phyloP scores from a whole-genome alignment of 2,888 invertebrate genomes.

The Sinodicranocentrus sp. region DNA sequence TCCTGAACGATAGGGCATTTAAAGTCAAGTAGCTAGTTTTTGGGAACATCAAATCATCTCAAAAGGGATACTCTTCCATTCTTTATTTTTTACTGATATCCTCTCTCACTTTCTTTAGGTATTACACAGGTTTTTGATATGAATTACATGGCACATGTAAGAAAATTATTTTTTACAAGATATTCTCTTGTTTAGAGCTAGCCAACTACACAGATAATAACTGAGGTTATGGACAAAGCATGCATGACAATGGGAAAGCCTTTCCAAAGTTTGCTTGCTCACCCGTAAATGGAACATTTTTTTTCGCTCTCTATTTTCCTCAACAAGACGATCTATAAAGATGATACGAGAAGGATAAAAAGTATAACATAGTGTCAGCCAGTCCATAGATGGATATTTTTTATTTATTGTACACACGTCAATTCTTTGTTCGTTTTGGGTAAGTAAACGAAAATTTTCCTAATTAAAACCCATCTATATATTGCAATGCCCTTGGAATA shows the following conservation, averaged over 20 bases:
- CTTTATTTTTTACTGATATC: too few species aligned
- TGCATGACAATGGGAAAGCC: conserved; percentile 57
- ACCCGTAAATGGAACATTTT: conserved; percentile 29
- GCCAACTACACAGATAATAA: conserved; percentile 21
- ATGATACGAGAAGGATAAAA: background rate
- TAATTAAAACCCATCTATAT: conserved; percentile 41
- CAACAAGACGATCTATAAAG: background rate
- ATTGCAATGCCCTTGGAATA: too few species aligned
- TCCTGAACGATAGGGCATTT: too few species aligned
- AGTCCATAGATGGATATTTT: background rate
- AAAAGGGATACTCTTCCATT: background rate
- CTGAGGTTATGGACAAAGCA: conserved; percentile 35
- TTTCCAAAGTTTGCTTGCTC: conserved; percentile 46
- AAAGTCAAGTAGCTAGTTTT: background rate
- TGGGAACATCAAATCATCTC: conserved; percentile 12
- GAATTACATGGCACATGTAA: too few species aligned
- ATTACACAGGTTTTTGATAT: too few species aligned
- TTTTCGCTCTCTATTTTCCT: background rate
- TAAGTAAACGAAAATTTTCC: background rate
- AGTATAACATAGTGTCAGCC: conserved; percentile 18
- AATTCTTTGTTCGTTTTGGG: conserved; percentile 2
- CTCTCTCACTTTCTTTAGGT: too few species aligned
- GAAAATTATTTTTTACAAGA: background rate
- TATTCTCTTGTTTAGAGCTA: background rate
- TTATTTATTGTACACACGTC: background rate